Evolutionary conservation across 2,888 invertebrate genomes (phyloP).

Genomic region (Danaus chrysippus): DNA sequence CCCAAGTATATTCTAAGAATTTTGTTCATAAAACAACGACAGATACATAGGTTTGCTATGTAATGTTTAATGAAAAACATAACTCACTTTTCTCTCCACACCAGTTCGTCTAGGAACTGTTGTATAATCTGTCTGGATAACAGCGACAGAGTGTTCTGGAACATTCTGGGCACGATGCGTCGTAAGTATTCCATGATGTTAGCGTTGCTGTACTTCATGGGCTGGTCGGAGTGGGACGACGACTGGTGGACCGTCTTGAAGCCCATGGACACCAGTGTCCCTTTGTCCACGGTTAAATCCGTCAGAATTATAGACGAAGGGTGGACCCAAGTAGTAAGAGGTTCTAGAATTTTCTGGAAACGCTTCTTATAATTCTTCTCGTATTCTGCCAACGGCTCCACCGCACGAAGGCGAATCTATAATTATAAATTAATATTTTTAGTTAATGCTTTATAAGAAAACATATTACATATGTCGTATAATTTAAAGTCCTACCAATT

Average conservation of each 20-base stretch:
- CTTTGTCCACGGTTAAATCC: conserved; percentile 91
- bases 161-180: conserved; percentile 93
- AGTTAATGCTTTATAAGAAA: background rate
- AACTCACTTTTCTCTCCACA: conserved; percentile 87
- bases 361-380: conserved; percentile 89
- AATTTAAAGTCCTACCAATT: conserved; percentile 64
- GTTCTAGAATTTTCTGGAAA: conserved; percentile 90
- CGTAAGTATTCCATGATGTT: conserved; percentile 93
- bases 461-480: background rate
- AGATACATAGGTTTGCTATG: too few species aligned
- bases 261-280: conserved; percentile 87
- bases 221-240: conserved; percentile 64
- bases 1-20: too few species aligned
- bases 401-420: conserved; percentile 86
- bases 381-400: conserved; percentile 88
- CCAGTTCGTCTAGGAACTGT: conserved; percentile 92
- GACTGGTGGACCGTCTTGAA: conserved; percentile 87
- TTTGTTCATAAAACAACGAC: too few species aligned
- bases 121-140: conserved; percentile 92
- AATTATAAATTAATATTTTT: background rate
- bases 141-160: conserved; percentile 90
- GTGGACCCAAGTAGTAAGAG: conserved; percentile 88
- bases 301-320: conserved; percentile 87
- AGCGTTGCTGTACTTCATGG: conserved; percentile 81
- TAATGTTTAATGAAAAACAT: background rate